Conservation (phyloP, 2,888 invertebrate species). For the Parnassius mnemosyne region DNA sequence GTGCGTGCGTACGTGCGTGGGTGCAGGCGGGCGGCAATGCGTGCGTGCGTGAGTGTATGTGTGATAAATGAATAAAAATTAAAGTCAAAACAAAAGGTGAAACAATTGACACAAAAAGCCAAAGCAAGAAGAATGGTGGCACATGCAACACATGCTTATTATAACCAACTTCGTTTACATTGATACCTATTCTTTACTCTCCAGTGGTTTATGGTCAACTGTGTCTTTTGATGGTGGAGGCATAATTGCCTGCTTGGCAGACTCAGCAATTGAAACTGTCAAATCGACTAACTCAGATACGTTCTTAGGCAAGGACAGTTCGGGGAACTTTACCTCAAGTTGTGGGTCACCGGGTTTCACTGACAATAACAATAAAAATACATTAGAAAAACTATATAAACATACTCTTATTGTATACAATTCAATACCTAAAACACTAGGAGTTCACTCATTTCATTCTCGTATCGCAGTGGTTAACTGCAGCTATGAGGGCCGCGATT, state of each 20-base stretch:
- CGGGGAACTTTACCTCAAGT: conserved; percentile 80
- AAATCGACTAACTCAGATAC: conserved; percentile 78
- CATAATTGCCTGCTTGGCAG: conserved; percentile 70
- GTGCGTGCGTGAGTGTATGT: no score
- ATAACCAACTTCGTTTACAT: conserved; percentile 21
- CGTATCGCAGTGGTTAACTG: no score
- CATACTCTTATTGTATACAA: background rate
- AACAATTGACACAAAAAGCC: background rate
- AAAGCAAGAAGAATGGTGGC: background rate
- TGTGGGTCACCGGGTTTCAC: conserved; percentile 86
- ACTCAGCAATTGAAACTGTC: conserved; percentile 61
- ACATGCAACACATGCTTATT: conserved; percentile 24
- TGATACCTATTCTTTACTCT: conserved; percentile 68
- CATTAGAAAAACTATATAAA: background rate
- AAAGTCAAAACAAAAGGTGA: no score
- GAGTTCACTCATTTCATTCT: no score
- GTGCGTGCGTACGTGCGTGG: no score
- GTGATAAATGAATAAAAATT: no score
- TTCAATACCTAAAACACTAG: no score
- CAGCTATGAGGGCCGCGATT: no score
- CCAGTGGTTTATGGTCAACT: conserved; percentile 48
- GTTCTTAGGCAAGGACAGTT: conserved; percentile 81
- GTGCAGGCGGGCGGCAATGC: no score
- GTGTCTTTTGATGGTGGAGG: conserved; percentile 65
- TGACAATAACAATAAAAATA: conserved; percentile 42